These are phyloP conservation scores for Papilio gigon DNA, from an alignment of 2,888 invertebrate genomes.

Conservation along the genomic window DNA sequence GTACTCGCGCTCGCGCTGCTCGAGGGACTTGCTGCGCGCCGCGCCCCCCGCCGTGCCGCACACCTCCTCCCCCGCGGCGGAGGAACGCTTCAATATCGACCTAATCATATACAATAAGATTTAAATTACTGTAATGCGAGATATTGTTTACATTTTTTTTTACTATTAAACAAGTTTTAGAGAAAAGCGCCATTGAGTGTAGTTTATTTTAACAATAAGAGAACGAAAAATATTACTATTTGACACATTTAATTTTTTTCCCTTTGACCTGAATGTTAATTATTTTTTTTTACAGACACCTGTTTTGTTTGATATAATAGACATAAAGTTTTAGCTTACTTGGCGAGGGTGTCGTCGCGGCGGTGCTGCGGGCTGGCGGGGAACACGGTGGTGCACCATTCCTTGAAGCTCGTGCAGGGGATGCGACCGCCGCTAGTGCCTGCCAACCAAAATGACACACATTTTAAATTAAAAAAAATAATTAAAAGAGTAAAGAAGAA, in stretches of 20 bases:
- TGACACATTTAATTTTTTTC: too few species aligned
- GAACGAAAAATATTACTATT: too few species aligned
- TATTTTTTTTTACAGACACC: too few species aligned
- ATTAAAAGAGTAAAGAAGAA: too few species aligned
- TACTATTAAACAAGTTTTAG: too few species aligned
- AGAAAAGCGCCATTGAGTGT: too few species aligned
- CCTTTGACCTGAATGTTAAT: too few species aligned
- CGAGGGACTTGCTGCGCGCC: conserved; percentile 88
- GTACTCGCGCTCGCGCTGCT: conserved; percentile 95
- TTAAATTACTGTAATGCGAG: not conserved
- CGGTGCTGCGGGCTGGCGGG: conserved; percentile 62
- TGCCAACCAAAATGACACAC: conserved; percentile 44
- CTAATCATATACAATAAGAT: conserved; percentile 68
- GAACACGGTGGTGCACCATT: conserved; percentile 71
- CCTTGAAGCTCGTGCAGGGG: conserved; percentile 72
- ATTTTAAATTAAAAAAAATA: not conserved
- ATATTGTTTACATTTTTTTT: not conserved
- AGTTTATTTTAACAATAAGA: too few species aligned
- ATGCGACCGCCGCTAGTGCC: conserved; percentile 73
- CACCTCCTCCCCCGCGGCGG: conserved; percentile 89
- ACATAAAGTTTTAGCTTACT: conserved; percentile 52
- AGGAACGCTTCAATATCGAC: conserved; percentile 92
- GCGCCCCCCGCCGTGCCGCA: conserved; percentile 58
- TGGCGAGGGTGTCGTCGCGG: conserved; percentile 58
- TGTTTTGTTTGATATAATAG: not conserved